Evolutionary conservation across 2,113 vertebrate genomes (phyloP), one percentile per base, ranked within the genome.

Genomic region (Pungitius pungitius): DNA sequence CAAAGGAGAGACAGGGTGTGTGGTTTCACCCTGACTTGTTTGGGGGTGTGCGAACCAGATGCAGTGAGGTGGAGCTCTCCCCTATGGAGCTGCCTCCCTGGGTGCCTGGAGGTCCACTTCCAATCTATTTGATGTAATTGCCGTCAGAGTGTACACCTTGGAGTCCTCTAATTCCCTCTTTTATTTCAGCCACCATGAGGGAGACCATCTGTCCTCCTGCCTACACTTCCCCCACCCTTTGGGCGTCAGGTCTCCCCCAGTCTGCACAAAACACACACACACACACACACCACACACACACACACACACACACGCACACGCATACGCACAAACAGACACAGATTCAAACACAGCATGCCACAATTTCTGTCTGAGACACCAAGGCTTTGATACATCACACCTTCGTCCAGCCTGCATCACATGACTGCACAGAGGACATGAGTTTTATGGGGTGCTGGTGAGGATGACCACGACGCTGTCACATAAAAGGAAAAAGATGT

Each of bases 71-170:
- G 94, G 91, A 94, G 93, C 93, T 94, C 94, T 91, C 94, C 94
- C 94, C 95, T 93, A 89, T 91, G 92, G 94, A 94, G 93, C 93
- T 92, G 95, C 84, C 84, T 89, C 89, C 80, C 90, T 17, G 66
- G 87, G 91, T 85, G 90, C 94, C 92, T 94, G 92, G 91, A 95
- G 95, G 94, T 95, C 94, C 88, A 94, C 95, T 95, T 96, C 95
- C 94, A 96, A 97, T 98, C 96, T 96, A 97, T 98, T 97, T 97
- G 95, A 94, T 96, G 95, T 97, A 98, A 97, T 96, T 97, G 95
- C 95, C 95, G 94, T 97, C 95, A 94, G 93, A 94, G 93, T 95
- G 94, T 95, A 95, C 96, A 97, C 96, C 95, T 97, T 94, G 91
- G 96, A 96, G 96, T 96, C 94, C 95, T 95, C 94, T 97, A 96